Evolutionary conservation across 2,888 invertebrate genomes (phyloP), one percentile per base, ranked within the genome.

Genomic region (Leucophora obtusa): DNA sequence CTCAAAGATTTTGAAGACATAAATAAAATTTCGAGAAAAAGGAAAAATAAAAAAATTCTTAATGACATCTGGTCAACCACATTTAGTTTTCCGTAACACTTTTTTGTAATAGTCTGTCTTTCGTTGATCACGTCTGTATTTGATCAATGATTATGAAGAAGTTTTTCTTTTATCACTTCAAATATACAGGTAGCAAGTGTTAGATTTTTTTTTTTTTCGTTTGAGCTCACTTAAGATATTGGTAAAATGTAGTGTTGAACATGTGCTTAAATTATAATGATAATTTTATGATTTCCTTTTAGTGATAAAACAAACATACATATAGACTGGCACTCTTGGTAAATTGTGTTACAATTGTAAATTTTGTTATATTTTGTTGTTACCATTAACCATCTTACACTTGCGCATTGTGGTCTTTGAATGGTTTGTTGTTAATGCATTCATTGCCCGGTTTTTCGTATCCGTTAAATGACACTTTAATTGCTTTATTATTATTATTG

Each of bases 401-500:
- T 15, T 54, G 15, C 38, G 38, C 24, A 24, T 14, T 17, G 58
- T 28, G 28, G 5, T n/a, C n/a, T n/a, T n/a, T n/a, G n/a, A n/a
- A n/a, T n/a, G n/a, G n/a, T n/a, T n/a, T n/a, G n/a, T 7, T 11
- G 53, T 15, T 54, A 3, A 21, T 33, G 14, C 50, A 14, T 28
- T 11, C 62, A 47, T 28, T 28, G n/a, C 15, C n/a, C 28, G 21
- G 15, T 8, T 35, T 51, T 18, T 15, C 47, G 47, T 69, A 60
- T 69, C 58, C 54, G 58, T 53, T 59, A 70, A 59, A 62, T 77
- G 77, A 62, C 66, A 71, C 66, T 66, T 77, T 71, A 77, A 77
- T 71, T 71, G 71, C 43, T 71, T 77, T 60, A 66, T n/a, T n/a
- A n/a, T n/a, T n/a, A n/a, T 77, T 51, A 38, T 56, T 43, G 10